These are phyloP conservation scores for Cyprinodon brontotheroides DNA, from an alignment of 2,113 vertebrate genomes.

Conservation along the genomic window DNA sequence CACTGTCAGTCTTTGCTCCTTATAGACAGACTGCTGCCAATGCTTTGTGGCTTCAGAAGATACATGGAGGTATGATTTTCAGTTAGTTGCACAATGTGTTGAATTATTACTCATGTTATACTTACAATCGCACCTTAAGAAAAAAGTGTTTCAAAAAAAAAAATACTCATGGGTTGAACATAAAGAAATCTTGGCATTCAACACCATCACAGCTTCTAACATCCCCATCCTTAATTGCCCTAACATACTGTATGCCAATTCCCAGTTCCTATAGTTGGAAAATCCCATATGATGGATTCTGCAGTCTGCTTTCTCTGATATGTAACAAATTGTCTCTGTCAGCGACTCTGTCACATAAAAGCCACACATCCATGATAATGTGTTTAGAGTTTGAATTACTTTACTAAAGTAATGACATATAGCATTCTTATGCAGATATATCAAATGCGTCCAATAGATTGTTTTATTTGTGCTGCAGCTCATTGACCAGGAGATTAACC, in stretches of 20 bases:
- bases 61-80: not conserved
- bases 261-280: slow-evolving; percentile 12
- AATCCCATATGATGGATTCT: not conserved
- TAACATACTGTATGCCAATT: not conserved
- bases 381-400: not conserved
- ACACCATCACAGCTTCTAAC: not conserved
- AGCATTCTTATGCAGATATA: not conserved
- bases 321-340: not conserved
- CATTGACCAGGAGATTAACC: slow-evolving; percentile 87
- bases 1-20: not conserved
- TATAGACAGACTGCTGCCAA: not conserved
- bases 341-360: not conserved
- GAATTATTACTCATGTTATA: not conserved
- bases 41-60: slow-evolving; percentile 30
- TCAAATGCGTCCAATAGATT: not conserved
- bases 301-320: not conserved
- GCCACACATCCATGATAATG: not conserved
- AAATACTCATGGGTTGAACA: slow-evolving; percentile 13
- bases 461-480: slow-evolving; percentile 72
- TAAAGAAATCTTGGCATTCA: not conserved
- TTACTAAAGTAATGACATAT: not conserved
- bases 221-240: not conserved
- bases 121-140: not conserved
- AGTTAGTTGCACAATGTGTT: not conserved
- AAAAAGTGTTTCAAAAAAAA: too few relatives aligned